These are phyloP conservation scores for Mandrillus leucophaeus DNA, from an alignment of 2,113 vertebrate species.

Conservation along the genomic window DNA sequence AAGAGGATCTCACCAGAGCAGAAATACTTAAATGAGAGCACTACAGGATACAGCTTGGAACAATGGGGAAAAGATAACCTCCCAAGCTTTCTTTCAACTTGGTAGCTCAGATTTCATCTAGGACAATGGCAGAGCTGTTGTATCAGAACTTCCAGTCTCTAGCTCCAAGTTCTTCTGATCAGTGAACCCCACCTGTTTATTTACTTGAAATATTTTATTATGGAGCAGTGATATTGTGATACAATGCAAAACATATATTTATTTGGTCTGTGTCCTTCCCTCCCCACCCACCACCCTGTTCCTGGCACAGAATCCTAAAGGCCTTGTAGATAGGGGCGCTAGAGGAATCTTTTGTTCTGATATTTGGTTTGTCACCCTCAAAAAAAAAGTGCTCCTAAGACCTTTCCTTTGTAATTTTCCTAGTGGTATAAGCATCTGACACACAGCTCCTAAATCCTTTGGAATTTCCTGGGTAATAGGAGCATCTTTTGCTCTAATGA, in stretches of 20 bases:
- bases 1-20: not conserved
- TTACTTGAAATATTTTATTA: not conserved
- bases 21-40: not conserved
- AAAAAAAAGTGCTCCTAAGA: not conserved
- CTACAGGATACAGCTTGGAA: too few species aligned
- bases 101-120: not conserved
- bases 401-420: not conserved
- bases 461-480: not conserved
- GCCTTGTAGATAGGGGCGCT: not conserved
- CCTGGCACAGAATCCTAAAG: not conserved
- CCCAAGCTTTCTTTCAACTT: not conserved
- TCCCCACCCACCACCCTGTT: not conserved
- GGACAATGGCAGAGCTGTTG: too few species aligned
- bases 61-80: not conserved
- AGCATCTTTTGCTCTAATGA: not conserved
- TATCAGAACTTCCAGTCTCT: not conserved
- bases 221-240: not conserved
- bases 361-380: not conserved
- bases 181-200: not conserved
- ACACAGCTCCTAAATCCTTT: not conserved
- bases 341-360: not conserved
- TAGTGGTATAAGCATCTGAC: not conserved
- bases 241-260: not conserved
- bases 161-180: not conserved
- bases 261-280: not conserved